Evolutionary conservation across 1,140 invertebrate species (phyloP).

Genomic region (Psix sp.): DNA sequence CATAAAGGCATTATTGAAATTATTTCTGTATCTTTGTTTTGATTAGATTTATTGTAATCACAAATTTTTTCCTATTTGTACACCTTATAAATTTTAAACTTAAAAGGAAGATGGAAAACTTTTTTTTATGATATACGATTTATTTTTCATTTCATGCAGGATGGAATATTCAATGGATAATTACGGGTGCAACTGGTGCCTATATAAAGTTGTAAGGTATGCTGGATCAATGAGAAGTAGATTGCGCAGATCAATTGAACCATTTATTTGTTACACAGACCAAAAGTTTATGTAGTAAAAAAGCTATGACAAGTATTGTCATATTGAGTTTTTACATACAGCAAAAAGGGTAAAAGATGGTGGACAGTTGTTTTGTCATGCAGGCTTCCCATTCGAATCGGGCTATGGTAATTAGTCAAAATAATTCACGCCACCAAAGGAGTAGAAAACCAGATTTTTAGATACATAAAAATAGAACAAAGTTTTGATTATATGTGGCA

Average conservation of each 20-base stretch:
- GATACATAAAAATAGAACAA: conserved; percentile 10
- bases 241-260: neutral
- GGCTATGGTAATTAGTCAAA: conserved; percentile 7
- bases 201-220: too few species aligned
- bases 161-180: too few species aligned
- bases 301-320: neutral
- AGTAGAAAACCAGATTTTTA: conserved; percentile 8
- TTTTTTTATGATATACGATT: too few species aligned
- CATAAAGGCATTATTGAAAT: too few species aligned
- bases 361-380: neutral
- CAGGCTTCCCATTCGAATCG: conserved; percentile 3
- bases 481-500: conserved; percentile 11
- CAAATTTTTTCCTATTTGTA: too few species aligned
- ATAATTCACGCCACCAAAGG: conserved; percentile 17
- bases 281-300: neutral
- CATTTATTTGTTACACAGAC: conserved; percentile 1
- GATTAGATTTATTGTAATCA: too few species aligned
- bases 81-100: too few species aligned
- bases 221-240: neutral
- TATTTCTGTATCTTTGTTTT: too few species aligned
- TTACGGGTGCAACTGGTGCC: too few species aligned
- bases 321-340: neutral
- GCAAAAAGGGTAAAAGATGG: neutral
- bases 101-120: too few species aligned
- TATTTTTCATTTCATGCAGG: too few species aligned